Conservation (phyloP, 2,888 invertebrate genomes). For the Marasmarcha lunaedactyla region DNA sequence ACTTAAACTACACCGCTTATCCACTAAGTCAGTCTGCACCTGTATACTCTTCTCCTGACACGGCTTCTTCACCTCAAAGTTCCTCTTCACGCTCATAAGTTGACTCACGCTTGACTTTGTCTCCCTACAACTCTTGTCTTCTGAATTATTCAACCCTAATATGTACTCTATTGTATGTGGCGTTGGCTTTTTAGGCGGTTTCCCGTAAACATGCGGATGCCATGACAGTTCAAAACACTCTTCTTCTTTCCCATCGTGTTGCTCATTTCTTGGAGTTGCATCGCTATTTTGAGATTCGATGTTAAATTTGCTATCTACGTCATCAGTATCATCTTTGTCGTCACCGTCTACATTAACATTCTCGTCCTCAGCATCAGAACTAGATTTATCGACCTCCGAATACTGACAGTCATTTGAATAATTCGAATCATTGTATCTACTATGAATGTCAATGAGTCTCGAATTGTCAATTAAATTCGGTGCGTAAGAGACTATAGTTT, state of each 20-base stretch:
- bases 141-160: slow-evolving; percentile 69
- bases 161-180: slow-evolving; percentile 91
- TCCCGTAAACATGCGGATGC: slow-evolving; percentile 92
- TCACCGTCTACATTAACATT: slow-evolving; percentile 43
- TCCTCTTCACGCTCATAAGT: slow-evolving; percentile 45
- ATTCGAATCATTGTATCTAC: slow-evolving; percentile 24
- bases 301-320: slow-evolving; percentile 24
- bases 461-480: slow-evolving; percentile 27
- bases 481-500: slow-evolving; percentile 43
- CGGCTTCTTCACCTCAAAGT: slow-evolving; percentile 23
- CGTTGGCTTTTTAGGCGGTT: slow-evolving; percentile 84
- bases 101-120: slow-evolving; percentile 31
- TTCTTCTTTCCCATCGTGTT: slow-evolving; percentile 6
- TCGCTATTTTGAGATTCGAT: slow-evolving; percentile 16
- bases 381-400: slow-evolving; percentile 22
- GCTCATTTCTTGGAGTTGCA: slow-evolving; percentile 17
- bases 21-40: slow-evolving; percentile 41
- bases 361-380: slow-evolving; percentile 29
- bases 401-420: slow-evolving; percentile 20
- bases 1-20: slow-evolving; percentile 35
- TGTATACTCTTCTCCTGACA: slow-evolving; percentile 39
- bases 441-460: neutral
- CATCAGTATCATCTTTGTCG: slow-evolving; percentile 35
- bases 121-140: slow-evolving; percentile 14
- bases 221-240: slow-evolving; percentile 67